Evolutionary conservation across 2,888 invertebrate genomes (phyloP).

Genomic region (Amiota mariae): DNA sequence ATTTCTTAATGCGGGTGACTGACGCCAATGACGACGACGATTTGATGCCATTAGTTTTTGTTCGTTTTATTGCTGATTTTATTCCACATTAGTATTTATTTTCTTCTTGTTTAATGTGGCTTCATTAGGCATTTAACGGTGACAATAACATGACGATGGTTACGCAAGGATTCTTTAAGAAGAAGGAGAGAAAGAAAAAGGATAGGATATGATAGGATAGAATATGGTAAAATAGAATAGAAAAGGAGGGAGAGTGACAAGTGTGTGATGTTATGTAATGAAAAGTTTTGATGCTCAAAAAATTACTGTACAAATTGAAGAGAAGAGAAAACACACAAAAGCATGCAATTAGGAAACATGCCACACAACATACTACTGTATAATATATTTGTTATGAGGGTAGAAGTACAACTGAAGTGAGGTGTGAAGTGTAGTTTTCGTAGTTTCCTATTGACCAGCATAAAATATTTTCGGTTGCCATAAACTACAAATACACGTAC

Average conservation of each 20-base stretch:
- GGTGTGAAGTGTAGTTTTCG: not conserved
- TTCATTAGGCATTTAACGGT: slow-evolving; percentile 68
- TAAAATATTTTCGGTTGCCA: slow-evolving; percentile 58
- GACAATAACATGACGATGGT: slow-evolving; percentile 33
- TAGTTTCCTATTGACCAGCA: slow-evolving; percentile 60
- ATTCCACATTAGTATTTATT: too few species aligned
- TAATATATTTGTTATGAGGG: not conserved
- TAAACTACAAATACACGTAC: slow-evolving; percentile 36
- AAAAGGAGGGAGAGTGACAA: slow-evolving; percentile 6
- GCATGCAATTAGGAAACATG: slow-evolving; percentile 23
- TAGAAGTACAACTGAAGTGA: too few species aligned
- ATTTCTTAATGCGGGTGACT: not conserved
- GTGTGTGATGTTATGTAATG: too few species aligned
- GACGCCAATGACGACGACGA: too few species aligned
- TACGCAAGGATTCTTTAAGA: too few species aligned
- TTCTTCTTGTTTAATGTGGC: slow-evolving; percentile 62
- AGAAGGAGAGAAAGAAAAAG: too few species aligned
- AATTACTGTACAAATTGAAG: too few species aligned
- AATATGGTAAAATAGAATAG: too few species aligned
- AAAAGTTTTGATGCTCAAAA: too few species aligned
- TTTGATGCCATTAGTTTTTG: too few species aligned
- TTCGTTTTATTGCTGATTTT: too few species aligned
- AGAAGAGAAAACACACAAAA: slow-evolving; percentile 13
- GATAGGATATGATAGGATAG: too few species aligned
- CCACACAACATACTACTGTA: slow-evolving; percentile 11